A percentile compares a stretch with the other conserved stretches of the same genome.
Evolutionary conservation across 2,888 invertebrate genomes (phyloP).

Genomic region (Phorcus lineatus): DNA sequence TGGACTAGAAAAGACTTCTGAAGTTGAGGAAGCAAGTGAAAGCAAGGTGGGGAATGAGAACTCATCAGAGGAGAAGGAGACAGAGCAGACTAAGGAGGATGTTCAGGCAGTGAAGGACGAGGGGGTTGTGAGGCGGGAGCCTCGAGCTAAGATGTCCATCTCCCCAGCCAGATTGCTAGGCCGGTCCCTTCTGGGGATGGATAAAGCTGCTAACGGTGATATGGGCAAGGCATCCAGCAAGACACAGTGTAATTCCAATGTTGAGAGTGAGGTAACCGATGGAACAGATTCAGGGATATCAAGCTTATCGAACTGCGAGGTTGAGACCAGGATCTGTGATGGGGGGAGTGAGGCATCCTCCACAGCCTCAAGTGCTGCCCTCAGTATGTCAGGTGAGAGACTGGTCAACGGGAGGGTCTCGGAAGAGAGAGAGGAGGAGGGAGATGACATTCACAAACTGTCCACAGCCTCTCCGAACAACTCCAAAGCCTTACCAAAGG

Average conservation of each 20-base stretch:
- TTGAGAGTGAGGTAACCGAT: background rate
- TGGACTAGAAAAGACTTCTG: background rate
- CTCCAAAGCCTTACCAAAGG: slow-evolving; percentile 24
- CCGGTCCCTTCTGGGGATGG: background rate
- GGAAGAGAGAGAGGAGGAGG: background rate
- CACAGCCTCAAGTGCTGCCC: background rate
- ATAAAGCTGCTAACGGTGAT: background rate
- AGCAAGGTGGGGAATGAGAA: background rate
- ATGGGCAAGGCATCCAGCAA: background rate
- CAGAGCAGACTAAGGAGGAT: background rate
- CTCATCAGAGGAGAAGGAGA: background rate
- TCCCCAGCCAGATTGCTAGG: background rate
- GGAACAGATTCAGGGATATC: slow-evolving; percentile 15
- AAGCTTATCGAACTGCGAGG: background rate
- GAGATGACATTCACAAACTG: background rate
- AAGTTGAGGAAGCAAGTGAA: background rate
- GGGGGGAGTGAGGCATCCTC: background rate
- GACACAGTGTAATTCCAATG: background rate
- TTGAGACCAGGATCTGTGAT: background rate
- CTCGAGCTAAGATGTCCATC: slow-evolving; percentile 8
- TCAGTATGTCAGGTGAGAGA: too few species aligned
- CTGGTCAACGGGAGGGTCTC: background rate
- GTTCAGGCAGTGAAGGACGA: background rate
- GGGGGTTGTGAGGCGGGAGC: background rate
- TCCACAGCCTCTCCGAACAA: background rate